Evolutionary conservation across 2,113 vertebrate species (phyloP).

Genomic region (Glaucidium brasilianum): DNA sequence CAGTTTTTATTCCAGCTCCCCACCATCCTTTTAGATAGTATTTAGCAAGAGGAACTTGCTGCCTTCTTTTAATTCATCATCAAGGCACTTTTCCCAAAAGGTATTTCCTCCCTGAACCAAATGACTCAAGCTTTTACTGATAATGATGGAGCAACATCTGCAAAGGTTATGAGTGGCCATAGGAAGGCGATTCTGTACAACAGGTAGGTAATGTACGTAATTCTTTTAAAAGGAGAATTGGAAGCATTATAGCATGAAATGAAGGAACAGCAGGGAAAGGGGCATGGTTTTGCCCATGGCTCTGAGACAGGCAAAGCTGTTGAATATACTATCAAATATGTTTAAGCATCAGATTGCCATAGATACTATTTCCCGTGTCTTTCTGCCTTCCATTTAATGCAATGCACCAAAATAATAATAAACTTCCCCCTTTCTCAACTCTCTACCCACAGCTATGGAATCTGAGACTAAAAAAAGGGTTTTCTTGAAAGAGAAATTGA

Average conservation of each 20-base stretch:
- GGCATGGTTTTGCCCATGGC: constrained; percentile 23
- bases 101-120: neutral
- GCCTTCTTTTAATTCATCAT: neutral
- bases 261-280: constrained; percentile 45
- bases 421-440: neutral
- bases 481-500: neutral
- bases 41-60: neutral
- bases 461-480: neutral
- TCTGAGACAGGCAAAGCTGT: neutral
- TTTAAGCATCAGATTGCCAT: neutral
- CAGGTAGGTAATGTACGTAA: constrained; percentile 33
- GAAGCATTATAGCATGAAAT: constrained; percentile 58
- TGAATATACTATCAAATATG: neutral
- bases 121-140: neutral
- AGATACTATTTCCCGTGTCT: neutral
- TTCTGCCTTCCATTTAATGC: neutral
- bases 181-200: neutral
- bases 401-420: neutral
- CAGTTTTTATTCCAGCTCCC: neutral
- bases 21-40: neutral
- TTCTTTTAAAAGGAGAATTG: constrained; percentile 17
- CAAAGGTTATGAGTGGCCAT: constrained; percentile 4
- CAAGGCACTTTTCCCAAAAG: neutral
- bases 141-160: neutral
- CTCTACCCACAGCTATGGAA: neutral